Percentiles rank a stretch among this genome's conserved stretches.
phyloP scores from a whole-genome alignment of 2,113 vertebrate genomes.

The Puffinus mauretanicus region DNA sequence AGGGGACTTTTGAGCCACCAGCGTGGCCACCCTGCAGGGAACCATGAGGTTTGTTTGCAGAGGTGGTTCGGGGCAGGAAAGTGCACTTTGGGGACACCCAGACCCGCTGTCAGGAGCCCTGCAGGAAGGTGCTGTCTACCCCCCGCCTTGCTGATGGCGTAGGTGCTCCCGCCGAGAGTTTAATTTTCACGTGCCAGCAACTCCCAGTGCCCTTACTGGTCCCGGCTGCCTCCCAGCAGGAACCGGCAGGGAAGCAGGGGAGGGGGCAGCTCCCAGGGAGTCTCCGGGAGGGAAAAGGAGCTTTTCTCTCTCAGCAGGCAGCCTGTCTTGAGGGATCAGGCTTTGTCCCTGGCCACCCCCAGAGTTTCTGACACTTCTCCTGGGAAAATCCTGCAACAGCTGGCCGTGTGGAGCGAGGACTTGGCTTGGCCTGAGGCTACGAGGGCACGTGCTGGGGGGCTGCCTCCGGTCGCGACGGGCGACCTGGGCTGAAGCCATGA shows the following conservation, averaged over 20 bases:
- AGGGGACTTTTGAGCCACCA: background rate
- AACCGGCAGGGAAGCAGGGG: background rate
- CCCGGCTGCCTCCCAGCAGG: background rate
- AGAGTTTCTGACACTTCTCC: background rate
- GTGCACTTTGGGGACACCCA: background rate
- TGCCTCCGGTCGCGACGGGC: accelerated
- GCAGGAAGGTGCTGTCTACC: background rate
- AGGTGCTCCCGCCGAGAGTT: background rate
- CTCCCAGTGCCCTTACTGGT: background rate
- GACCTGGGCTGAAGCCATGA: background rate
- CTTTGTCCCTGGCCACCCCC: background rate
- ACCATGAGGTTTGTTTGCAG: background rate
- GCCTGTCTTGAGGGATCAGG: background rate
- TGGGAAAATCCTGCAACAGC: background rate
- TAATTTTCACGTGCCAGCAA: background rate
- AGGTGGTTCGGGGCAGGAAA: background rate
- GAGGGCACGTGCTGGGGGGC: background rate
- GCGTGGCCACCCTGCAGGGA: accelerated
- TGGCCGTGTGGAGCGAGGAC: accelerated
- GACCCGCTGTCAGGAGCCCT: background rate
- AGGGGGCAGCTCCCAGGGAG: background rate
- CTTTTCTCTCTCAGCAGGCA: background rate
- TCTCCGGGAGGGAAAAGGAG: background rate
- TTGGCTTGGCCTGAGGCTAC: background rate
- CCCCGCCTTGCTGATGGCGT: background rate